phyloP scores from a whole-genome alignment of 2,113 vertebrate genomes.

The Thinocorus orbignyianus region DNA sequence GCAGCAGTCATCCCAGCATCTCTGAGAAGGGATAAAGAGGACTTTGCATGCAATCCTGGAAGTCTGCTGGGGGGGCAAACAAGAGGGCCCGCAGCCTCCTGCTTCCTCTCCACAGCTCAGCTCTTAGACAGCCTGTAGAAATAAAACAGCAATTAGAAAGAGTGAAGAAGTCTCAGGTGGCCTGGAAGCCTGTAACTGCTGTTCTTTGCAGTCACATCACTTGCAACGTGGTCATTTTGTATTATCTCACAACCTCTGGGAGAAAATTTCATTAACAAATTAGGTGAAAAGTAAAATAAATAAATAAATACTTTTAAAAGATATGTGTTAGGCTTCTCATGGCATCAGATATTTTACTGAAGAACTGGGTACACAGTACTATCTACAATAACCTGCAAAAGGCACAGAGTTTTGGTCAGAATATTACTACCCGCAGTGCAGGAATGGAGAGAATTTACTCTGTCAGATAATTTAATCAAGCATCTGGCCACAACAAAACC shows the following conservation, averaged over 20 bases:
- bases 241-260: not conserved
- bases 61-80: not conserved
- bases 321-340: not conserved
- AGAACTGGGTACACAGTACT: not conserved
- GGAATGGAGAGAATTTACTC: too few relatives aligned
- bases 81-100: not conserved
- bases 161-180: not conserved
- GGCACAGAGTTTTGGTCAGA: not conserved
- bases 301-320: not conserved
- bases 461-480: too few relatives aligned
- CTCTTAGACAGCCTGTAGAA: not conserved
- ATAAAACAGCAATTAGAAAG: not conserved
- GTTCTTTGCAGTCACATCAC: not conserved
- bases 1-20: not conserved
- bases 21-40: not conserved
- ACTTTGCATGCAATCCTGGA: not conserved
- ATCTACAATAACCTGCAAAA: not conserved
- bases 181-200: not conserved
- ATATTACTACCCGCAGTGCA: not conserved
- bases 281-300: not conserved
- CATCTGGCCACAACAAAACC: too few relatives aligned
- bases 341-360: not conserved
- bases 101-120: not conserved
- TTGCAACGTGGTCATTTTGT: not conserved
- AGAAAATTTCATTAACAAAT: not conserved